Evolutionary conservation across 2,797 vertebrate genomes (phyloP), one percentile per base, ranked within the genome.

Genomic region (Sebastes glaucus): DNA sequence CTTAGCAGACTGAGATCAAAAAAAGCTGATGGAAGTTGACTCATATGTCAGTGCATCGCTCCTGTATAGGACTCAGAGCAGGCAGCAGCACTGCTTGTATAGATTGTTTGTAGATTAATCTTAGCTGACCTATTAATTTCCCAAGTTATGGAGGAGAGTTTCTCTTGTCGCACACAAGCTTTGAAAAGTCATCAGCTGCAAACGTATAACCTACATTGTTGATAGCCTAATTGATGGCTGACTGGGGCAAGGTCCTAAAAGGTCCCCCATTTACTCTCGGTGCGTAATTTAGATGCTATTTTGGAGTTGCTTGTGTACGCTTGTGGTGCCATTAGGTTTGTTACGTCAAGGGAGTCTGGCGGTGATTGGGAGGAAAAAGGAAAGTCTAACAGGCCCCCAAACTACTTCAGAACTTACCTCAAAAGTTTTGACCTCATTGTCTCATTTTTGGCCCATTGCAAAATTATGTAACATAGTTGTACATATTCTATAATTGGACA

Each of bases 1-100:
- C 90, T 85, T 83, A 88, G 84, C 93, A 94, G 92, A 78, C 86
- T 87, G 83, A 91, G 89, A 93, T 91, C 86, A 91, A 91, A 91
- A 52, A 86, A 91, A 84, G 80, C 74, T 90, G 87, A 91, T 91
- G 87, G 74, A 92, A 91, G 89, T 94, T 88, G 85, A 92, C 89
- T 93, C 87, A 76, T 88, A 64, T 87, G 90, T 90, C 87, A 91
- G 80, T 78, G 75, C 84, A 62, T 86, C 89, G 90, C 83, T 83
- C 71, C 82, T 92, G 88, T 67, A 42, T 42, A 80, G 78, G 78
- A 88, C 87, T 32, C 78, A 69, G 73, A 77, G 74, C 42, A 46
- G 74, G 74, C 42, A 46, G 42, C 71, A 77, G 77, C 85, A 59
- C 79, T 84, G 75, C 68, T 79, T 79, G 22, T 71, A 67, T 71